phyloP scores from a whole-genome alignment of 2,888 invertebrate species.

The Melinaea menophilus region DNA sequence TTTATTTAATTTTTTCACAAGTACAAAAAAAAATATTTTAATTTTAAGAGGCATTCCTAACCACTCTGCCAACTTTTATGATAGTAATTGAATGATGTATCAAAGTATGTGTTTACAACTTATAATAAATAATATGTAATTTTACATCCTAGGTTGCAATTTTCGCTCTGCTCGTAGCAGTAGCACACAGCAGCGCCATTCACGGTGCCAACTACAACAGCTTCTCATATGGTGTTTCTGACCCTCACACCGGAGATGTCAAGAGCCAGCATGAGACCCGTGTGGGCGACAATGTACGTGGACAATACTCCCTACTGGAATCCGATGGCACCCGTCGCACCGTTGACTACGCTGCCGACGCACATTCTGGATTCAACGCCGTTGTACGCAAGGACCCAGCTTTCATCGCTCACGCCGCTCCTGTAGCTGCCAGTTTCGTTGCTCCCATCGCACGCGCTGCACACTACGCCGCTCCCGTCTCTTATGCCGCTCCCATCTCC shows the following conservation, averaged over 20 bases:
- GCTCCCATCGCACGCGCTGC: slow-evolving; percentile 35
- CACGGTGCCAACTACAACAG: slow-evolving; percentile 64
- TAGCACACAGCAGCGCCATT: slow-evolving; percentile 61
- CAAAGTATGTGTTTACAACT: too few species aligned
- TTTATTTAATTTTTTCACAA: too few species aligned
- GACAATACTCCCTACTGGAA: slow-evolving; percentile 72
- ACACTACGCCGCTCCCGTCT: slow-evolving; percentile 35
- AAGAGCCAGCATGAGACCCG: slow-evolving; percentile 80
- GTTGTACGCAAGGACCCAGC: slow-evolving; percentile 73
- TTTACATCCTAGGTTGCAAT: slow-evolving; percentile 65
- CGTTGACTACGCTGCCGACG: slow-evolving; percentile 79
- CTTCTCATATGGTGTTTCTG: slow-evolving; percentile 69
- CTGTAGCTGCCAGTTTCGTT: slow-evolving; percentile 36
- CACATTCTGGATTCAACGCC: slow-evolving; percentile 77
- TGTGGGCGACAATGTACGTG: slow-evolving; percentile 79
- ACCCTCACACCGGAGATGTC: slow-evolving; percentile 70
- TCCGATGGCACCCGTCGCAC: slow-evolving; percentile 81
- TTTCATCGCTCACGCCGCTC: slow-evolving; percentile 41
- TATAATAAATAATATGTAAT: background rate
- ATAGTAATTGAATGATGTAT: too few species aligned
- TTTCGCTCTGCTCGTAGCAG: slow-evolving; percentile 65
- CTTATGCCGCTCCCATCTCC: slow-evolving; percentile 41
- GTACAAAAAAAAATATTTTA: too few species aligned
- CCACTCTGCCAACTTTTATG: too few species aligned
- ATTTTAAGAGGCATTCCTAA: too few species aligned